phyloP scores from a whole-genome alignment of 2,797 vertebrate genomes.

The Streptopelia turtur region DNA sequence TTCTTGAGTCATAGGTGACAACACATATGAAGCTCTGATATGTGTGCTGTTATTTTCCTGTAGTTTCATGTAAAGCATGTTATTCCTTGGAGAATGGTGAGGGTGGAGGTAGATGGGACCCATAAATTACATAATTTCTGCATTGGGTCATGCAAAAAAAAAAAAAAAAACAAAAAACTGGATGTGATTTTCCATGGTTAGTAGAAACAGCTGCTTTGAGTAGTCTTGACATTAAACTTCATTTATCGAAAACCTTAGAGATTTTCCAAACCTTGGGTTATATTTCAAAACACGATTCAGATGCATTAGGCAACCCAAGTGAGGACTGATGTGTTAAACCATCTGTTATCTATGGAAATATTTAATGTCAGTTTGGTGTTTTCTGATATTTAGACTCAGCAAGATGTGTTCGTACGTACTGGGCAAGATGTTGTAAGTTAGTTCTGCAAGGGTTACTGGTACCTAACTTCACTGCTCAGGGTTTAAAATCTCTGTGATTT shows the following conservation, averaged over 20 bases:
- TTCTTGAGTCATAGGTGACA: not conserved
- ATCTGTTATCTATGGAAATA: slow-evolving; percentile 64
- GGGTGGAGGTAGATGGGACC: not conserved
- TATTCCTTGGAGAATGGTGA: not conserved
- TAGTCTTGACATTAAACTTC: slow-evolving; percentile 65
- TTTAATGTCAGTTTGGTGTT: slow-evolving; percentile 50
- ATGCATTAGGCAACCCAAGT: slow-evolving; percentile 42
- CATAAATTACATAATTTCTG: slow-evolving; percentile 48
- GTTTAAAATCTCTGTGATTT: not conserved
- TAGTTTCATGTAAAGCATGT: not conserved
- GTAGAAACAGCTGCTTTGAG: slow-evolving; percentile 66
- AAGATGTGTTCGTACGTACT: not conserved
- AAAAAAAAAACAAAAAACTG: not conserved
- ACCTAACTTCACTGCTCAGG: not conserved
- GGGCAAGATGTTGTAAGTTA: slow-evolving; percentile 4
- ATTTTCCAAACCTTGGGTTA: slow-evolving; percentile 54
- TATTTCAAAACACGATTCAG: slow-evolving; percentile 54
- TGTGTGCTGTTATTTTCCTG: not conserved
- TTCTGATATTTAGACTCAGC: slow-evolving; percentile 29
- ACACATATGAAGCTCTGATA: not conserved
- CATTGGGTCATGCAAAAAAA: slow-evolving; percentile 43
- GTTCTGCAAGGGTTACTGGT: not conserved
- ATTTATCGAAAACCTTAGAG: slow-evolving; percentile 58
- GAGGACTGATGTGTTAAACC: slow-evolving; percentile 55
- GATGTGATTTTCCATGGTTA: slow-evolving; percentile 39